Percentiles rank a stretch among this genome's conserved stretches.
phyloP scores from a whole-genome alignment of 2,797 vertebrate genomes.

The Macropus fuliginosus region DNA sequence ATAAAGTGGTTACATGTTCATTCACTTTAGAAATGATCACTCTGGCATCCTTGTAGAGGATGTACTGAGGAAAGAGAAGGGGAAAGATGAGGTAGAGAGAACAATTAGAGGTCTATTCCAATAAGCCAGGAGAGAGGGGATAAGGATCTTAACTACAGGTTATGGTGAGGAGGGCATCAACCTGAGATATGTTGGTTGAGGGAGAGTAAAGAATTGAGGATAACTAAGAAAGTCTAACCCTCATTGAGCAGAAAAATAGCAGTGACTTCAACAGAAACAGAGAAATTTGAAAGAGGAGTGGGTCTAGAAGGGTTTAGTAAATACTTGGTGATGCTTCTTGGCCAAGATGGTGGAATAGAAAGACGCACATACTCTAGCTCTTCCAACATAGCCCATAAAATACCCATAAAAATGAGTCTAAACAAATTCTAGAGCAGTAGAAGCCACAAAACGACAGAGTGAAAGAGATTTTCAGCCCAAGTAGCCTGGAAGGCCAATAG shows the following conservation, averaged over 20 bases:
- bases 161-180: neutral
- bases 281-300: neutral
- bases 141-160: neutral
- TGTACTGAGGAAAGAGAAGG: neutral
- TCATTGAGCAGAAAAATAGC: neutral
- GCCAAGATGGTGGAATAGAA: too few species aligned
- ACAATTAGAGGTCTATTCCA: neutral
- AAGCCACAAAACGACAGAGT: too few species aligned
- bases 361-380: too few species aligned
- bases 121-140: neutral
- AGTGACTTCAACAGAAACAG: neutral
- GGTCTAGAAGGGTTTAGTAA: neutral
- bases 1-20: neutral
- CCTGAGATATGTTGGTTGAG: neutral
- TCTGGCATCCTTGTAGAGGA: neutral
- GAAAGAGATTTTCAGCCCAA: too few species aligned
- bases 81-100: neutral
- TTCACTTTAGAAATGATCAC: neutral
- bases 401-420: too few species aligned
- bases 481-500: too few species aligned
- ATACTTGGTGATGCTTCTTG: neutral
- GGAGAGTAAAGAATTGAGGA: neutral
- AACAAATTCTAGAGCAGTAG: too few species aligned
- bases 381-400: too few species aligned
- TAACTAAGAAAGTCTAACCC: neutral